phyloP scores from a whole-genome alignment of 2,888 invertebrate genomes.

The Cremastobaeus sp. region DNA sequence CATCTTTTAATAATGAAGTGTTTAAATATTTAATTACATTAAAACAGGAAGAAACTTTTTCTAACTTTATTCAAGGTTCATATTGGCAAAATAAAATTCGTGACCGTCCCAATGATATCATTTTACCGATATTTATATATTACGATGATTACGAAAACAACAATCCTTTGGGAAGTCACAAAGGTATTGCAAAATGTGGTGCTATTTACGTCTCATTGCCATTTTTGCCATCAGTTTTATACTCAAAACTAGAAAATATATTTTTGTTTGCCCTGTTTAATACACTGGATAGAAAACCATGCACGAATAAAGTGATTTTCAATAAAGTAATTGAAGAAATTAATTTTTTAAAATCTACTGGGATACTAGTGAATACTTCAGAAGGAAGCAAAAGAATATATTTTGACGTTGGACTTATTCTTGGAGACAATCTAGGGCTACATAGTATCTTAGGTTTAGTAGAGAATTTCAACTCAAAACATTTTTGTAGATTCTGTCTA shows the following conservation, averaged over 20 bases:
- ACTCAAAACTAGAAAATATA: conserved; percentile 36
- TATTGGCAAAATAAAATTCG: too few relatives aligned
- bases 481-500: conserved; percentile 44
- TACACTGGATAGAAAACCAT: neutral
- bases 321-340: conserved; percentile 30
- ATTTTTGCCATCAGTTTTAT: conserved; percentile 37
- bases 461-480: conserved; percentile 47
- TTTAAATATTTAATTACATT: conserved; percentile 1
- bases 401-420: too few relatives aligned
- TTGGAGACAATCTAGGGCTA: conserved; percentile 60
- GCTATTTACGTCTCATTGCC: conserved; percentile 49
- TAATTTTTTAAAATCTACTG: conserved; percentile 28
- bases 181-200: conserved; percentile 51
- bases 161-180: conserved; percentile 27
- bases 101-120: too few relatives aligned
- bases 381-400: conserved; percentile 18
- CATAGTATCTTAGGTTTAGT: conserved; percentile 53
- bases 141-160: neutral
- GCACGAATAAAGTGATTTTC: conserved; percentile 10
- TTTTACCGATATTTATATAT: too few relatives aligned
- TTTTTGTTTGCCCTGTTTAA: conserved; percentile 5
- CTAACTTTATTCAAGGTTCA: too few relatives aligned
- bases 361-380: conserved; percentile 28
- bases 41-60: too few relatives aligned
- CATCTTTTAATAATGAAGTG: conserved; percentile 1